Conservation (phyloP, 2,113 vertebrate species). For the Xyliphius kryptos region DNA sequence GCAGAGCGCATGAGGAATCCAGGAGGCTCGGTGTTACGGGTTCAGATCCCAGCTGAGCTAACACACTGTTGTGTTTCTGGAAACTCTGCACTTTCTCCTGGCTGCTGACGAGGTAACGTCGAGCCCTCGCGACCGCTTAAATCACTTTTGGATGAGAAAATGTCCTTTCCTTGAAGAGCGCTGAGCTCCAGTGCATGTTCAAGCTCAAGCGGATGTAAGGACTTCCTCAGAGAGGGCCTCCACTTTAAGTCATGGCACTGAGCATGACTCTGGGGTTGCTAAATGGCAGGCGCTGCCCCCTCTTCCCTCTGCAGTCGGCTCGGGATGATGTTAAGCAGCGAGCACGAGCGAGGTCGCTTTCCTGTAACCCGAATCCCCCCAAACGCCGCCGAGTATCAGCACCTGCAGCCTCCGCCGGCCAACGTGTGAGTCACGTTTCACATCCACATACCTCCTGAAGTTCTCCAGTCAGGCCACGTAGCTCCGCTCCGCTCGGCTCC, state of each 20-base stretch:
- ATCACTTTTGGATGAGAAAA: not conserved
- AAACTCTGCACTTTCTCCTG: not conserved
- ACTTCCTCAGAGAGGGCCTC: constrained; percentile 12
- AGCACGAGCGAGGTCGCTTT: constrained; percentile 60
- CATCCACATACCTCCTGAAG: constrained; percentile 44
- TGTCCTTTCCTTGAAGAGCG: not conserved
- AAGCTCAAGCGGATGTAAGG: constrained; percentile 6
- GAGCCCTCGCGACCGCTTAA: not conserved
- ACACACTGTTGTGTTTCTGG: not conserved
- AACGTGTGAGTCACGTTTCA: constrained; percentile 54
- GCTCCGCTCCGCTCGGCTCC: constrained; percentile 15
- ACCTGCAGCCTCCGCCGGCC: constrained; percentile 59
- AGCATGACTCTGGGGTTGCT: constrained; percentile 30
- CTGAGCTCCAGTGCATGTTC: constrained; percentile 12
- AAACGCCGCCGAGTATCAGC: constrained; percentile 56
- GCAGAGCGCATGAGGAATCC: not conserved
- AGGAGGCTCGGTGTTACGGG: not conserved
- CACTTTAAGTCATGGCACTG: constrained; percentile 10
- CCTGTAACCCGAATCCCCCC: constrained; percentile 67
- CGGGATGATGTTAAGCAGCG: constrained; percentile 59
- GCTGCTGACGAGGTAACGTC: not conserved
- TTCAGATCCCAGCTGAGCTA: constrained; percentile 11
- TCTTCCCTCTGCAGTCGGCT: constrained; percentile 46
- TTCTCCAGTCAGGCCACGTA: constrained; percentile 17
- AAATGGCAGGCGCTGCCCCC: constrained; percentile 41